Percentiles rank a stretch among this genome's conserved stretches.
phyloP scores from a whole-genome alignment of 64 coral and sea anemone genomes.

The Actinia tenebrosa region DNA sequence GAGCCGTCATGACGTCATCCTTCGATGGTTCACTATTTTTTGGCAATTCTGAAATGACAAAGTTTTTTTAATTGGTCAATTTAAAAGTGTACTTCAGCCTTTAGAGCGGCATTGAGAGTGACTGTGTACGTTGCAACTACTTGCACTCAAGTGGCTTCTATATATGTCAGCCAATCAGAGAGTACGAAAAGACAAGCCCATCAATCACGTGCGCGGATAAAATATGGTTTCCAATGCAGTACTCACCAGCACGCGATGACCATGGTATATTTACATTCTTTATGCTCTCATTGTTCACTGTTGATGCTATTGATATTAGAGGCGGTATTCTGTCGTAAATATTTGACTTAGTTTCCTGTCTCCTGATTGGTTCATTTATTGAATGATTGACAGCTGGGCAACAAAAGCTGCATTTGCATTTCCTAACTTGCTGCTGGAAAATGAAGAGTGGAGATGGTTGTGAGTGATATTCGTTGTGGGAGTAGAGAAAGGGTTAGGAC shows the following conservation, averaged over 20 bases:
- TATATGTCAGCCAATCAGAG: background rate
- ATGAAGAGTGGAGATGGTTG: background rate
- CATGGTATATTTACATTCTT: background rate
- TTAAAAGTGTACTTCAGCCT: too few relatives aligned
- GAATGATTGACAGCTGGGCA: background rate
- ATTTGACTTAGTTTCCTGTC: background rate
- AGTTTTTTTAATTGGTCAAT: background rate
- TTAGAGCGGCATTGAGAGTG: too few relatives aligned
- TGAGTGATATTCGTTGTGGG: background rate
- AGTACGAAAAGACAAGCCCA: background rate
- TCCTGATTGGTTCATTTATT: background rate
- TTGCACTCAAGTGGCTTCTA: too few relatives aligned
- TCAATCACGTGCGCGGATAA: too few relatives aligned
- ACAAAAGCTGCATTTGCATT: constrained; percentile 2
- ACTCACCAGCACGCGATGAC: background rate
- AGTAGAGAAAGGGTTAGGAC: too few relatives aligned
- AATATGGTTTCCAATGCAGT: background rate
- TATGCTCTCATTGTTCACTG: background rate
- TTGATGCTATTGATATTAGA: background rate
- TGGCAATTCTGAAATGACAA: background rate
- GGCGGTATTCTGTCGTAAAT: background rate
- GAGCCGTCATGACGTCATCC: background rate
- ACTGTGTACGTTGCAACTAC: too few relatives aligned
- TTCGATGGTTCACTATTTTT: background rate
- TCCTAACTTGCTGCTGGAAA: background rate